A percentile compares a stretch with the other conserved stretches of the same genome.
Conservation (phyloP, 2,797 vertebrate genomes). For the Rhodeus uyekii region DNA sequence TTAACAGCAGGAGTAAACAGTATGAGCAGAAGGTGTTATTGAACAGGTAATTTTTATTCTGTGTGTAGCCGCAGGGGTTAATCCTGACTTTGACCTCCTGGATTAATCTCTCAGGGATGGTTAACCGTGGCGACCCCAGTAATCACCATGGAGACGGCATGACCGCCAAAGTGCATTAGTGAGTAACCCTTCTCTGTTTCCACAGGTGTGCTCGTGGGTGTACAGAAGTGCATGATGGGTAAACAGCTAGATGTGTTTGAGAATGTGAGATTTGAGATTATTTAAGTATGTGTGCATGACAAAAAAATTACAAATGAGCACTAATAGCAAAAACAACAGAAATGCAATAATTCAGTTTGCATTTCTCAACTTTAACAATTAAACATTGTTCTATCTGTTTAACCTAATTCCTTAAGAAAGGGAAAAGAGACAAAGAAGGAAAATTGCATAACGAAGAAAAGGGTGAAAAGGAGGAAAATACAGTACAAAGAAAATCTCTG, state of each 20-base stretch:
- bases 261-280: not conserved
- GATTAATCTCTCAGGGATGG: constrained; percentile 51
- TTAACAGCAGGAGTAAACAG: constrained; percentile 9
- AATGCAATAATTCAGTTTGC: not conserved
- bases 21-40: constrained; percentile 16
- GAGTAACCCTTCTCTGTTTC: constrained; percentile 6
- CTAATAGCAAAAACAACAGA: not conserved
- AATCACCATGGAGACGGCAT: constrained; percentile 35
- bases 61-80: constrained; percentile 44
- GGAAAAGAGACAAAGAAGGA: not conserved
- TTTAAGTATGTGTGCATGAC: not conserved
- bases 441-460: too few relatives aligned
- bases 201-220: not conserved
- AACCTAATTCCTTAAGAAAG: not conserved
- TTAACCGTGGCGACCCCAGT: constrained; percentile 26
- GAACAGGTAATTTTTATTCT: constrained; percentile 43
- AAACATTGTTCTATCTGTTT: not conserved
- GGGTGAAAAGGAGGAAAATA: not conserved
- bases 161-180: constrained; percentile 19
- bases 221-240: constrained; percentile 8
- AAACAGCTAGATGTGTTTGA: constrained; percentile 8
- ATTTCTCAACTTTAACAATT: not conserved
- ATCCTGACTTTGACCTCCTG: constrained; percentile 49
- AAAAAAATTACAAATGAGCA: not conserved
- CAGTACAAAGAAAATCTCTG: too few relatives aligned